Evolutionary conservation across 1,140 invertebrate genomes (phyloP).

Genomic region (Scylla paramamosain): DNA sequence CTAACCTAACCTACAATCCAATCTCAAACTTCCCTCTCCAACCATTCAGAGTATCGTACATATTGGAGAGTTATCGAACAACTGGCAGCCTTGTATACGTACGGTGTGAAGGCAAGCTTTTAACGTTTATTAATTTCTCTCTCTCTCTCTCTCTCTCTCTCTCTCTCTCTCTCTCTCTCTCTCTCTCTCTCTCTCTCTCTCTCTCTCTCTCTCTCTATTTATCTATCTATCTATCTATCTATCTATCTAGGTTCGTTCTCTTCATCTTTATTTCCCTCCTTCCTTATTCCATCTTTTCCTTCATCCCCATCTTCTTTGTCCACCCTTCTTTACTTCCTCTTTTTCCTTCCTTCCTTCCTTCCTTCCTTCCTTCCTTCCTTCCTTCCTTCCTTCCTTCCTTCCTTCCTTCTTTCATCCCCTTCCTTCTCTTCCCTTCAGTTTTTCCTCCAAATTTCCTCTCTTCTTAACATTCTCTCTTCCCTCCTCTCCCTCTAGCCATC

Average conservation of each 20-base stretch:
- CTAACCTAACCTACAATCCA: too few relatives aligned
- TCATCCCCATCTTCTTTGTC: background rate
- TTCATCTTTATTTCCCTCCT: background rate
- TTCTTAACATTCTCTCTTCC: background rate
- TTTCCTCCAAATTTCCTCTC: background rate
- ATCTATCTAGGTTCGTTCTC: too few relatives aligned
- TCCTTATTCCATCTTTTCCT: background rate
- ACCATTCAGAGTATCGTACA: too few relatives aligned
- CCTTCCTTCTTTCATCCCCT: background rate
- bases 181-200: conserved; percentile 37
- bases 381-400: background rate
- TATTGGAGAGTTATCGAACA: too few relatives aligned
- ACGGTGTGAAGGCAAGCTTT: too few relatives aligned
- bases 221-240: too few relatives aligned
- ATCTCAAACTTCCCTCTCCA: too few relatives aligned
- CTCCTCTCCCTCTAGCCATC: background rate
- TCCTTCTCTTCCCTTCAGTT: background rate
- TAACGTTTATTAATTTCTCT: too few relatives aligned
- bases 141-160: background rate
- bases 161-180: conserved; percentile 28
- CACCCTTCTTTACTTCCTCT: background rate
- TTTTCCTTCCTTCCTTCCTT: background rate
- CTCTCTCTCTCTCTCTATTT: conserved; percentile 40
- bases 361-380: background rate
- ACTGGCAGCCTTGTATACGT: too few relatives aligned